Conservation (phyloP, 2,888 invertebrate species). For the Meloe dianella region DNA sequence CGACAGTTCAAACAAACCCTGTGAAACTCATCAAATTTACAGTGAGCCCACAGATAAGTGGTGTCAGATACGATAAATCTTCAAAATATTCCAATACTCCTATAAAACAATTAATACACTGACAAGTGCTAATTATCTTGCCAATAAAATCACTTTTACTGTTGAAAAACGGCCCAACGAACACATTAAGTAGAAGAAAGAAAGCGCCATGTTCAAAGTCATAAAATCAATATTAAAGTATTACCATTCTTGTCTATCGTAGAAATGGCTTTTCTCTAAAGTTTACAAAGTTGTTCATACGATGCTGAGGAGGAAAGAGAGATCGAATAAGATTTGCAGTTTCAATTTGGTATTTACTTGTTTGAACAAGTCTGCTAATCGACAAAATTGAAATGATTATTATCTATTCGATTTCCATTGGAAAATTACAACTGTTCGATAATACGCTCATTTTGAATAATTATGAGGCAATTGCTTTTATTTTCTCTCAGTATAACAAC, state of each 20-base stretch:
- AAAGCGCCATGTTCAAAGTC: too few species aligned
- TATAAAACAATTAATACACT: too few species aligned
- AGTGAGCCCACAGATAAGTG: too few species aligned
- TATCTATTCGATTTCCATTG: conserved; percentile 4
- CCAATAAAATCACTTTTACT: too few species aligned
- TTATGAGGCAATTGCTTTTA: not conserved
- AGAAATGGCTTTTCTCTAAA: not conserved
- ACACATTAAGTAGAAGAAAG: too few species aligned
- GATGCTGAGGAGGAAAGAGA: not conserved
- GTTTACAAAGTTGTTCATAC: conserved; percentile 1
- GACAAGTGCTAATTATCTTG: too few species aligned
- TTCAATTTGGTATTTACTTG: not conserved
- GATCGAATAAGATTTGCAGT: not conserved
- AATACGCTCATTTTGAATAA: not conserved
- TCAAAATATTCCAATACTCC: too few species aligned
- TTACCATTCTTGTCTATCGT: not conserved
- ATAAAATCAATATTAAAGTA: not conserved
- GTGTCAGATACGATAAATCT: too few species aligned
- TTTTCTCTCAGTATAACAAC: not conserved
- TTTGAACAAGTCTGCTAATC: conserved; percentile 4
- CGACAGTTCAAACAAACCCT: too few species aligned
- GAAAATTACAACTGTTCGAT: not conserved
- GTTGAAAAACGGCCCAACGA: too few species aligned
- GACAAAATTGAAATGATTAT: conserved; percentile 11
- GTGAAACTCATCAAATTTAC: too few species aligned